Evolutionary conservation across 2,113 vertebrate species (phyloP).

Genomic region (Zingel zingel): DNA sequence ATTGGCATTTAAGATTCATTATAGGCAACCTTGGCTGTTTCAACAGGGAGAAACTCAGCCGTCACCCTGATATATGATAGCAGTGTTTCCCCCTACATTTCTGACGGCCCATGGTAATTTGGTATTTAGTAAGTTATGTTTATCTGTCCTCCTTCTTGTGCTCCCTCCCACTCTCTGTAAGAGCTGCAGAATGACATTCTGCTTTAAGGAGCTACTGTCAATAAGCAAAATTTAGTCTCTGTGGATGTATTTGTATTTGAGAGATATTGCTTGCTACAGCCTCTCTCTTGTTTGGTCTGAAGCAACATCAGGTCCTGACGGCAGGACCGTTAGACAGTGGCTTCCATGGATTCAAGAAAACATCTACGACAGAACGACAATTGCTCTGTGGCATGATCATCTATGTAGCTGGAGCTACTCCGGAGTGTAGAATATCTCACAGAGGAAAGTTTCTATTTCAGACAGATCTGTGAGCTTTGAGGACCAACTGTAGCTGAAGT

Average conservation of each 20-base stretch:
- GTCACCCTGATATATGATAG: constrained; percentile 75
- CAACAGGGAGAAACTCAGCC: constrained; percentile 59
- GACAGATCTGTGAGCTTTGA: neutral
- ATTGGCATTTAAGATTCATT: constrained; percentile 78
- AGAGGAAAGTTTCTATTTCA: neutral
- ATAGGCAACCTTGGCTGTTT: constrained; percentile 49
- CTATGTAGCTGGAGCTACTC: neutral
- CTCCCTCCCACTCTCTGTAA: constrained; percentile 26
- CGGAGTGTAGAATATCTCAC: constrained; percentile 4
- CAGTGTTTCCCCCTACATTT: constrained; percentile 57
- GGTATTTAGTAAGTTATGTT: constrained; percentile 77
- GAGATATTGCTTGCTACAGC: neutral
- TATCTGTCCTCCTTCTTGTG: constrained; percentile 58
- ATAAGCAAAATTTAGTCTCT: constrained; percentile 34
- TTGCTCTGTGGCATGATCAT: constrained; percentile 1
- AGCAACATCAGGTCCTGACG: constrained; percentile 11
- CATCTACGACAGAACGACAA: constrained; percentile 5
- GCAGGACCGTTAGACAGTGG: neutral
- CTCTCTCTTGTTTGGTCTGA: constrained; percentile 18
- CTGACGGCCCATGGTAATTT: constrained; percentile 71
- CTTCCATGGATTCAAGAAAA: constrained; percentile 27
- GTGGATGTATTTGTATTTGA: constrained; percentile 29
- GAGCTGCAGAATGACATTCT: constrained; percentile 44
- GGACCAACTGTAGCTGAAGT: neutral
- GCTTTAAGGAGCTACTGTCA: constrained; percentile 51